Base-by-base conservation (phyloP, 2,888 invertebrate genomes). In the Stegana nigrithorax region DNA sequence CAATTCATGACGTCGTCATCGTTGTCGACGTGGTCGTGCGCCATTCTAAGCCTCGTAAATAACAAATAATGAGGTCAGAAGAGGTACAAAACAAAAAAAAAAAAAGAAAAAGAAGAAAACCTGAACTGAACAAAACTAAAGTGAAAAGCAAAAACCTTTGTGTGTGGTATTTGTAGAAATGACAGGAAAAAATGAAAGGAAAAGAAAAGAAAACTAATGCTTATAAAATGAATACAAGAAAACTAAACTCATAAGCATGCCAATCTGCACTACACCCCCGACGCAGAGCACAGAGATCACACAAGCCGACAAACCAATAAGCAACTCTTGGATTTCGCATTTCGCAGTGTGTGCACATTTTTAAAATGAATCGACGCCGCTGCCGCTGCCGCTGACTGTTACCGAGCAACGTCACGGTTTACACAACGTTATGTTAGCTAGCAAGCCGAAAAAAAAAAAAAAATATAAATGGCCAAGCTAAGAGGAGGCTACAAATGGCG, bases 21-120 rank as follows among this genome's bases (percentile, higher is more conserved):
- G 73, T 51, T 53, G 29, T 53, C 73, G 61, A 64, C 32, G 53
- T 59, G 45, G 63, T 61, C n/a, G n/a, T n/a, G n/a, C n/a, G n/a
- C n/a, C n/a, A n/a, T n/a, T n/a, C n/a, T n/a, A n/a, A 62, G 53
- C 63, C 60, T 32, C 55, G 51, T 4, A 36, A 36, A 36, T n/a
- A 39, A 32, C 47, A 53, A 63, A 63, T 67, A 67, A 67, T 68
- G 68, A 69, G 68, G 68, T 68, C 68, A 68, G 60, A 68, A 42
- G 17, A 10, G 23, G 6, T 12, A 17, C 14, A 42, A 7, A 17
- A 42, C 12, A 42, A 8, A n/a, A 14, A n/a, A n/a, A n/a, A n/a
- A n/a, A n/a, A n/a, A n/a, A n/a, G n/a, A n/a, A n/a, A n/a, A n/a
- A n/a, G n/a, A n/a, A n/a, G n/a, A n/a, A n/a, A n/a, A n/a, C n/a